phyloP scores from a whole-genome alignment of 1,140 invertebrate genomes.

The Polypedilum pembai region DNA sequence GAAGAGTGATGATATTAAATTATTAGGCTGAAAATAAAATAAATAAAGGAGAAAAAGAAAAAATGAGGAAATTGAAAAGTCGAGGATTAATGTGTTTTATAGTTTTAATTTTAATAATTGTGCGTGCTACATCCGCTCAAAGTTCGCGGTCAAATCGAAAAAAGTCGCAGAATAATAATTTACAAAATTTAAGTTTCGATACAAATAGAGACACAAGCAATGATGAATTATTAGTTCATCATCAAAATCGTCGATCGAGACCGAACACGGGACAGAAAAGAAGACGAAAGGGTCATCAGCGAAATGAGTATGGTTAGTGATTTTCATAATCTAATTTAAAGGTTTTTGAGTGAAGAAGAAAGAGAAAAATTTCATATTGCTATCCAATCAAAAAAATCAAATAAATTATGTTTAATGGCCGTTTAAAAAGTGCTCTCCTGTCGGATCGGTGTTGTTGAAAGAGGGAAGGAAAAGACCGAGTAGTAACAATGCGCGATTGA shows the following conservation, averaged over 20 bases:
- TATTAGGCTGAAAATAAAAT: not conserved
- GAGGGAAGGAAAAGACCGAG: not conserved
- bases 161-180: not conserved
- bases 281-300: not conserved
- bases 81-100: not conserved
- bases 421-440: slow-evolving; percentile 1
- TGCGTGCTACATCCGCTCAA: not conserved
- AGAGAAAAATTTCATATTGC: not conserved
- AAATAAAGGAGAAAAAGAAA: not conserved
- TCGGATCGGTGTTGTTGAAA: not conserved
- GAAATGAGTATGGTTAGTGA: slow-evolving; percentile 14
- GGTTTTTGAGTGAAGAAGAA: not conserved
- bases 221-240: not conserved
- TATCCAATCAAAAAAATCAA: slow-evolving; percentile 23
- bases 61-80: not conserved
- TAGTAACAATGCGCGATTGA: not conserved
- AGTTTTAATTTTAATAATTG: not conserved
- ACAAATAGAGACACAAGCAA: not conserved
- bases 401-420: slow-evolving; percentile 28
- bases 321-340: slow-evolving; percentile 25
- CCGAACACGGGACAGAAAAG: not conserved
- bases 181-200: not conserved
- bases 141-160: not conserved
- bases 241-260: not conserved
- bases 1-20: not conserved